These are phyloP conservation scores for Hemichromis elongatus DNA, from an alignment of 2,113 vertebrate species.

Conservation along the genomic window DNA sequence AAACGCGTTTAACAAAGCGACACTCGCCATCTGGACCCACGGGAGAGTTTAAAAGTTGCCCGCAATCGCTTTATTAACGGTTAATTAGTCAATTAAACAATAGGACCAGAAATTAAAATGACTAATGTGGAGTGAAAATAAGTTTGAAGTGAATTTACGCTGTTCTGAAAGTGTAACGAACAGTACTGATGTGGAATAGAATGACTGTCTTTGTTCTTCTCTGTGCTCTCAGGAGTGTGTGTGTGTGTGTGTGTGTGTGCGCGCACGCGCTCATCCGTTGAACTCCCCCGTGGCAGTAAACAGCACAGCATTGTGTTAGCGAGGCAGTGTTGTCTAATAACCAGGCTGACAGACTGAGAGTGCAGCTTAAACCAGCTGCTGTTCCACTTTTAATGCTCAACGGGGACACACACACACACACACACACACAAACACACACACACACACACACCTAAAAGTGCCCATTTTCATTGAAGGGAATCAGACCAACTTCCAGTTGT, in stretches of 20 bases:
- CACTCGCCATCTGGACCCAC: neutral
- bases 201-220: neutral
- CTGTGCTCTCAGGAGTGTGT: neutral
- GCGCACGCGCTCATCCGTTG: neutral
- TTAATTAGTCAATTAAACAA: neutral
- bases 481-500: neutral
- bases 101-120: neutral
- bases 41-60: neutral
- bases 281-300: constrained; percentile 2
- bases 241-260: neutral
- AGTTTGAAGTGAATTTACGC: neutral
- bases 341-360: constrained; percentile 9
- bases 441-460: accelerated
- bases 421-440: neutral
- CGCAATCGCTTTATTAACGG: neutral
- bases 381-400: constrained; percentile 24
- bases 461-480: accelerated
- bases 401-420: neutral
- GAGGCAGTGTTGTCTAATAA: constrained; percentile 23
- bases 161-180: neutral
- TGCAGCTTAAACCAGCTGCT: constrained; percentile 32
- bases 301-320: neutral
- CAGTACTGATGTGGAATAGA: neutral
- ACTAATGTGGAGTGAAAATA: neutral
- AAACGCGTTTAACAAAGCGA: accelerated